A percentile compares a stretch with the other conserved stretches of the same genome.
Conservation (phyloP, 1,140 invertebrate species). For the Zaprionus inermis region DNA sequence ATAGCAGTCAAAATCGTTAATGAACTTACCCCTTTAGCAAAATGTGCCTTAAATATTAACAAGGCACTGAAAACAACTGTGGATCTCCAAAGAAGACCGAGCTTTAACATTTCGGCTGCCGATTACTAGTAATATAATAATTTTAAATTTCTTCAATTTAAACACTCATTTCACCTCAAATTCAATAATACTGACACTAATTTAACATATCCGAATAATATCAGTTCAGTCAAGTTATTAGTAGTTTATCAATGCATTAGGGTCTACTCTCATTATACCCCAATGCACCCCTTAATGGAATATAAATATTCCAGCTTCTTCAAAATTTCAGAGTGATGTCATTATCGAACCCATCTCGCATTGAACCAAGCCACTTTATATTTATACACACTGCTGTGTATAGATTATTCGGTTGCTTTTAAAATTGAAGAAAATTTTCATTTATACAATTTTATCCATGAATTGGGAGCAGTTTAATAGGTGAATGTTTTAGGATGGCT, state of each 20-base stretch:
- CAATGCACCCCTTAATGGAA: neutral
- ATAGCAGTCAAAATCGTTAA: neutral
- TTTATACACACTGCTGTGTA: too few species aligned
- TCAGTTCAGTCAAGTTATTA: neutral
- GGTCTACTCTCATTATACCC: neutral
- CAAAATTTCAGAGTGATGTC: neutral
- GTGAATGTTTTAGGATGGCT: slow-evolving; percentile 20
- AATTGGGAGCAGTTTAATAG: neutral
- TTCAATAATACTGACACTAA: slow-evolving; percentile 1
- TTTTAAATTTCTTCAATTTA: neutral
- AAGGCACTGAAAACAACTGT: neutral
- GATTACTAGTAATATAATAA: slow-evolving; percentile 2
- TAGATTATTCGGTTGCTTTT: too few species aligned
- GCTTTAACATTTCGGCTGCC: neutral
- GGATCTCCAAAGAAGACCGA: neutral
- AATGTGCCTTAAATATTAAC: neutral
- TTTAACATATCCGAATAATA: neutral
- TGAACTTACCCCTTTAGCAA: slow-evolving; percentile 13
- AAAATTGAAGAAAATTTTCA: neutral
- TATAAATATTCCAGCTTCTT: neutral
- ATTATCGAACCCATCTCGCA: neutral
- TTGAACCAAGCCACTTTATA: neutral
- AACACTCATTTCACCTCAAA: neutral
- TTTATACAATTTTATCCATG: neutral
- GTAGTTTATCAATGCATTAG: neutral